Evolutionary conservation across 2,797 vertebrate species (phyloP).

Genomic region (Typhlichthys subterraneus): DNA sequence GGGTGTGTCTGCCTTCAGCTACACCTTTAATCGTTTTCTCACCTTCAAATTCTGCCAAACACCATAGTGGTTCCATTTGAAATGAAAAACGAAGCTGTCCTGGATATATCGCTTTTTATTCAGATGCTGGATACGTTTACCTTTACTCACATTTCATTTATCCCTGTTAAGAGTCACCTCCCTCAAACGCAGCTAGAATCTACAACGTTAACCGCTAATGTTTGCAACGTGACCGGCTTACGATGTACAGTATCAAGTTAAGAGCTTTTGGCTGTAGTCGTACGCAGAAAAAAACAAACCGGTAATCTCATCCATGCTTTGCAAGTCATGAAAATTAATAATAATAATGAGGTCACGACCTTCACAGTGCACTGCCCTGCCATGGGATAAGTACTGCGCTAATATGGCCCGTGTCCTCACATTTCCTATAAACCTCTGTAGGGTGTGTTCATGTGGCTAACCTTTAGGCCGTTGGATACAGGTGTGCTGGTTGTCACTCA

Average conservation of each 20-base stretch:
- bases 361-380: constrained; percentile 7
- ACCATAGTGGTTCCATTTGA: constrained; percentile 66
- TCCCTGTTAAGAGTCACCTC: constrained; percentile 19
- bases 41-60: constrained; percentile 63
- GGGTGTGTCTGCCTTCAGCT: constrained; percentile 64
- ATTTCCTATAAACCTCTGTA: constrained; percentile 17
- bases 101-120: neutral
- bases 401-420: neutral
- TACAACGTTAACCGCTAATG: neutral
- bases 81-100: constrained; percentile 14
- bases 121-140: constrained; percentile 39
- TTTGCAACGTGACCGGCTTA: too few species aligned
- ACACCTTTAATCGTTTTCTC: constrained; percentile 73
- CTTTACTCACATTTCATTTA: constrained; percentile 41
- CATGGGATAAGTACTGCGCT: constrained; percentile 8
- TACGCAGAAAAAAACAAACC: too few species aligned
- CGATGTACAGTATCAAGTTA: too few species aligned
- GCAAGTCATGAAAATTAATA: neutral
- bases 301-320: constrained; percentile 18
- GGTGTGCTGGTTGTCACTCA: constrained; percentile 98
- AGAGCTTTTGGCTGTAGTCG: too few species aligned
- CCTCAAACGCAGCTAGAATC: constrained; percentile 24
- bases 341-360: constrained; percentile 7
- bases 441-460: constrained; percentile 52
- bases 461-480: constrained; percentile 98